phyloP scores from a whole-genome alignment of 1,140 invertebrate species.

The Leptinotarsa undecemlineata region DNA sequence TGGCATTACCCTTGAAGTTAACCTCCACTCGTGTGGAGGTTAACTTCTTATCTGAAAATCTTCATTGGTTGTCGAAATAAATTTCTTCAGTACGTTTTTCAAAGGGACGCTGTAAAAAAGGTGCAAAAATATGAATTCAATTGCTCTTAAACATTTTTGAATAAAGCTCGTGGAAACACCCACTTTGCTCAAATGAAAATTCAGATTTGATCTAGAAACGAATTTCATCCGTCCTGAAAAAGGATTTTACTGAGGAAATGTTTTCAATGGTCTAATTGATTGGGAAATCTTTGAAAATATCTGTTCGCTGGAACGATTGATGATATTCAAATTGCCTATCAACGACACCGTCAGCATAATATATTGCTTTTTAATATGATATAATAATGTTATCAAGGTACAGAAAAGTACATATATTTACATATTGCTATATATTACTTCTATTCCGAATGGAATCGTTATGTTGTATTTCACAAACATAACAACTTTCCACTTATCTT shows the following conservation, averaged over 20 bases:
- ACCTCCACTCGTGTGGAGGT: not conserved
- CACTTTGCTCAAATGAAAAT: conserved; percentile 5
- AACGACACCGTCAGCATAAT: not conserved
- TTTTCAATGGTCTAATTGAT: conserved; percentile 14
- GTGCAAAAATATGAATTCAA: not conserved
- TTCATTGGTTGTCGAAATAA: not conserved
- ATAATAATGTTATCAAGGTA: not conserved
- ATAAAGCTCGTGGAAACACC: conserved; percentile 11
- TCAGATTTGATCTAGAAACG: conserved; percentile 10
- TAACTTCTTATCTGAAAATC: not conserved
- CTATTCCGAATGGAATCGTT: no score
- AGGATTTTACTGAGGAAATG: not conserved
- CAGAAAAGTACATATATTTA: not conserved
- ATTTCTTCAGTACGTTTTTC: not conserved
- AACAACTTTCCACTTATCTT: no score
- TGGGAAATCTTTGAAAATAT: conserved; percentile 9
- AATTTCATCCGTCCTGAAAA: conserved; percentile 8
- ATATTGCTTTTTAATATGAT: not conserved
- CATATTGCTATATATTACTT: not conserved
- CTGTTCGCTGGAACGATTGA: not conserved
- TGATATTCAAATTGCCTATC: not conserved
- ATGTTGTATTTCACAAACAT: no score
- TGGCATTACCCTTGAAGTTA: no score
- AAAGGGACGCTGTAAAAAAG: not conserved
- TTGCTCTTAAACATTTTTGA: not conserved